Evolutionary conservation across 2,113 vertebrate species (phyloP).

Genomic region (Rynchops niger): DNA sequence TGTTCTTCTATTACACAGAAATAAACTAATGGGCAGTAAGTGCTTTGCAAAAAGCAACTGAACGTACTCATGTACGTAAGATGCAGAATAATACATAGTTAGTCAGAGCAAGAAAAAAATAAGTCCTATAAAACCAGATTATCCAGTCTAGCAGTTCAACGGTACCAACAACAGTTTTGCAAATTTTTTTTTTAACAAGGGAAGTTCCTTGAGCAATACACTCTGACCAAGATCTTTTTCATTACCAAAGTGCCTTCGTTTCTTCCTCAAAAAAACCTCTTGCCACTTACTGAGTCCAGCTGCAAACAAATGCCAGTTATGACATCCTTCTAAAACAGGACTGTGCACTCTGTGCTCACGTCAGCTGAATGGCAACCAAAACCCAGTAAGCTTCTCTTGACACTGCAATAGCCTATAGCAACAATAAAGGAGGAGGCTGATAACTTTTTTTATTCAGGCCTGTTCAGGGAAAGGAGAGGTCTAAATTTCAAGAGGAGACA

Average conservation of each 20-base stretch:
- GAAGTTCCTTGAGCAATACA: conserved; percentile 14
- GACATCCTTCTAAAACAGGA: neutral
- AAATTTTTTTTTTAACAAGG: neutral
- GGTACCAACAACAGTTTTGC: neutral
- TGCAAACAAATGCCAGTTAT: neutral
- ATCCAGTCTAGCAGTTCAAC: conserved; percentile 30
- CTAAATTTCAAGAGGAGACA: neutral
- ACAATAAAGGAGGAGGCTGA: neutral
- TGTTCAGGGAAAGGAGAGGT: neutral
- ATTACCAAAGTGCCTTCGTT: neutral
- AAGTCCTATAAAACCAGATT: neutral
- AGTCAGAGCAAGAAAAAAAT: neutral
- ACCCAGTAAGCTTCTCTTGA: neutral
- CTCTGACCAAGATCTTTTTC: neutral
- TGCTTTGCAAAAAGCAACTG: neutral
- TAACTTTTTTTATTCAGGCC: neutral
- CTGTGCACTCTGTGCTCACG: neutral
- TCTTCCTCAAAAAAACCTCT: neutral
- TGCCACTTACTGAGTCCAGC: neutral
- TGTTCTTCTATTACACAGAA: neutral
- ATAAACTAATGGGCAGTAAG: neutral
- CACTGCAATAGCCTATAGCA: neutral
- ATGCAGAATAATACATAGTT: neutral
- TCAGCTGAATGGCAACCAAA: neutral
- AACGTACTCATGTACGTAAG: neutral